phyloP scores from a whole-genome alignment of 2,797 vertebrate genomes.

The Eupleurogrammus muticus region DNA sequence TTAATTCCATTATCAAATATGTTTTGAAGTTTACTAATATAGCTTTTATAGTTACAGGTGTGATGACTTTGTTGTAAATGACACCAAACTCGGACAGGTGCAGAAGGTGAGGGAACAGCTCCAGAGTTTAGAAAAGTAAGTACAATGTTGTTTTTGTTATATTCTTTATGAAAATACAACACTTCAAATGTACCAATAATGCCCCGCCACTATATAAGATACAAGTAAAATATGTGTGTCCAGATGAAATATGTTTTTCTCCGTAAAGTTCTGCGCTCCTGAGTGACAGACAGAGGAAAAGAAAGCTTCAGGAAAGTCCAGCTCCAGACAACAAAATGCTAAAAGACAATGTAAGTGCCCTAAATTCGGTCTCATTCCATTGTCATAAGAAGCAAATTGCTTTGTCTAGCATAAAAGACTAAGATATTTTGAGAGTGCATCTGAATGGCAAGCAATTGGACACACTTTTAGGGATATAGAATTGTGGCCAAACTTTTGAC shows the following conservation, averaged over 20 bases:
- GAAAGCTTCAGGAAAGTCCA: constrained; percentile 91
- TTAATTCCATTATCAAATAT: neutral
- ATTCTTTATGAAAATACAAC: neutral
- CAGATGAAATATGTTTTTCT: constrained; percentile 21
- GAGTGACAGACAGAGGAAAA: constrained; percentile 93
- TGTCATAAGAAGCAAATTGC: constrained; percentile 7
- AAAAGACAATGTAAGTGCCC: constrained; percentile 93
- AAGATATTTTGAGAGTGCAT: neutral
- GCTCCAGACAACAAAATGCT: constrained; percentile 90
- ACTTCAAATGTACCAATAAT: neutral
- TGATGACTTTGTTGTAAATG: constrained; percentile 98
- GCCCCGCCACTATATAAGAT: neutral
- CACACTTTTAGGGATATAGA: neutral
- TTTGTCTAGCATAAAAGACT: neutral
- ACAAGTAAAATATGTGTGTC: neutral
- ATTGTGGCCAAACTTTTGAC: neutral
- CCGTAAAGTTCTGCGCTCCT: constrained; percentile 87
- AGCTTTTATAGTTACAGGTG: constrained; percentile 91
- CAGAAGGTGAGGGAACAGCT: constrained; percentile 97
- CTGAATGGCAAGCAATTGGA: neutral
- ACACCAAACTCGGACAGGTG: constrained; percentile 94
- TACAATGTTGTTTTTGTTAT: constrained; percentile 29
- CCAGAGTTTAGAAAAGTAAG: constrained; percentile 98
- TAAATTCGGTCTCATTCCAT: constrained; percentile 2
- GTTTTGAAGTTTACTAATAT: constrained; percentile 14